These are phyloP conservation scores for Daubentonia madagascariensis DNA, from an alignment of 2,113 vertebrate species.

Conservation along the genomic window DNA sequence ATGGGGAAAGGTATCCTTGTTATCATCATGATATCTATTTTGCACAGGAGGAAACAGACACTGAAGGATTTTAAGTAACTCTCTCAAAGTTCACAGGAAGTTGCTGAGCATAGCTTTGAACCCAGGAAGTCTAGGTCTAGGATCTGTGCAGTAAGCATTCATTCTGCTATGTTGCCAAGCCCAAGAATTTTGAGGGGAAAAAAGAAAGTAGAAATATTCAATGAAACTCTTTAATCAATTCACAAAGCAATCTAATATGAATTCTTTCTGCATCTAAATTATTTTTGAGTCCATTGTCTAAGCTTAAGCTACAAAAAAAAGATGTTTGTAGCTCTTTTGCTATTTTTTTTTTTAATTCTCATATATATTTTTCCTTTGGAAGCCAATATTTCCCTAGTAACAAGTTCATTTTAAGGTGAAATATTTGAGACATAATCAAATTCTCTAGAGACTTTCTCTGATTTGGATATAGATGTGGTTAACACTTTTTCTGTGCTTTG, in stretches of 20 bases:
- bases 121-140: background rate
- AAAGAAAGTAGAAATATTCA: background rate
- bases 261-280: background rate
- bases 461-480: background rate
- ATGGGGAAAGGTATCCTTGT: no score
- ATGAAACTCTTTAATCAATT: background rate
- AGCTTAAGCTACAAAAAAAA: background rate
- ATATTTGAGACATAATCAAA: background rate
- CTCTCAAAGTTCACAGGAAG: background rate
- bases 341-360: background rate
- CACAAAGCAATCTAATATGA: background rate
- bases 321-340: background rate
- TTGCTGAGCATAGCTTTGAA: background rate
- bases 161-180: background rate
- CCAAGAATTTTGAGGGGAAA: background rate
- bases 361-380: background rate
- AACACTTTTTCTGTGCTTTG: background rate
- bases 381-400: background rate
- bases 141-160: background rate
- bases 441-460: background rate
- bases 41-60: background rate
- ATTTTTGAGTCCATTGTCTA: background rate
- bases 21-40: background rate
- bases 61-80: background rate
- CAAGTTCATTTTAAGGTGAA: constrained; percentile 28